Evolutionary conservation across 2,888 invertebrate species (phyloP).

Genomic region (Lordiphosa fenestrarum): DNA sequence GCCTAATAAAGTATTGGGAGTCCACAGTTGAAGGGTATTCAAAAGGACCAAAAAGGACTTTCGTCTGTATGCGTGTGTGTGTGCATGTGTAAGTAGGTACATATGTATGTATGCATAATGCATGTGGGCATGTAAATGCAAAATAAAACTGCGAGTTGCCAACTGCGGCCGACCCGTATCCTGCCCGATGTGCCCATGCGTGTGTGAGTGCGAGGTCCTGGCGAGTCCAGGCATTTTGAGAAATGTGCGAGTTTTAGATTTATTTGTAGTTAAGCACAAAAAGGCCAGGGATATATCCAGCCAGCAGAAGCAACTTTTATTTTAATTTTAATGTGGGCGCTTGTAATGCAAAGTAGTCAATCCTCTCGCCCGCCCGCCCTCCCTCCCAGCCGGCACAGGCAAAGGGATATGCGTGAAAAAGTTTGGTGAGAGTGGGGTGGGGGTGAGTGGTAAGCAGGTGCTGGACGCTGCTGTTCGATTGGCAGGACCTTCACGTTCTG

Average conservation of each 20-base stretch:
- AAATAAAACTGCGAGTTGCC: slow-evolving; percentile 65
- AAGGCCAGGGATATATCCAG: slow-evolving; percentile 21
- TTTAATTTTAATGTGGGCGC: slow-evolving; percentile 71
- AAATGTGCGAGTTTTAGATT: slow-evolving; percentile 72
- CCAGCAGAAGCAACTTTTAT: slow-evolving; percentile 57
- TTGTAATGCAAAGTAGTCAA: slow-evolving; percentile 61
- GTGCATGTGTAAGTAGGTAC: slow-evolving; percentile 4
- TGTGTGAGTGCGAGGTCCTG: too few species aligned
- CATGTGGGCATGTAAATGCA: slow-evolving; percentile 72
- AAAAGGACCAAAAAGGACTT: slow-evolving; percentile 22
- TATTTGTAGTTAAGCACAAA: slow-evolving; percentile 59
- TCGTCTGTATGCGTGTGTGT: slow-evolving; percentile 8
- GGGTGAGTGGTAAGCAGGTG: slow-evolving; percentile 1
- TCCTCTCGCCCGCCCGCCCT: slow-evolving; percentile 9
- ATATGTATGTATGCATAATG: slow-evolving; percentile 54
- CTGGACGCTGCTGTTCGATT: slow-evolving; percentile 5
- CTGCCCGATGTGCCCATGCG: slow-evolving; percentile 7
- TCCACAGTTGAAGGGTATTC: slow-evolving; percentile 16
- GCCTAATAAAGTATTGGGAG: too few species aligned
- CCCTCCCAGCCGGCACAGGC: slow-evolving; percentile 1
- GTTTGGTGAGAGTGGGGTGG: slow-evolving; percentile 22
- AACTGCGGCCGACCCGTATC: slow-evolving; percentile 66
- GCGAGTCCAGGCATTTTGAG: slow-evolving; percentile 21
- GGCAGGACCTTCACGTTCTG: slow-evolving; percentile 2
- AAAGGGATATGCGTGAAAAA: slow-evolving; percentile 35